Conservation (phyloP, 1,140 invertebrate genomes). For the Cyclargus thomasi region DNA sequence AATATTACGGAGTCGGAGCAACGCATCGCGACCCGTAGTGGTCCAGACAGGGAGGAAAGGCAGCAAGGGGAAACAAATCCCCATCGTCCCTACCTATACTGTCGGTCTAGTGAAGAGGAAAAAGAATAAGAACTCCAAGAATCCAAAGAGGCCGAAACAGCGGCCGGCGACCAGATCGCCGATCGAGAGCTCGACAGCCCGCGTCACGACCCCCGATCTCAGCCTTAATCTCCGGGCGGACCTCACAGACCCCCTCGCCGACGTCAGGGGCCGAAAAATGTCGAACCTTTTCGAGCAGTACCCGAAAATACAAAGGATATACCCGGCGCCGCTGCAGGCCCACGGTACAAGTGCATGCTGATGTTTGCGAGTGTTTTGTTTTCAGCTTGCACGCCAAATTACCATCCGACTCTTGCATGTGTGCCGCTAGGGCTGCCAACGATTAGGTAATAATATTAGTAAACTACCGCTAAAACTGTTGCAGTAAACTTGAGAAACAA, state of each 20-base stretch:
- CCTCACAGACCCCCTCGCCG: slow-evolving; percentile 52
- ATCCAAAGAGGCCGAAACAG: slow-evolving; percentile 72
- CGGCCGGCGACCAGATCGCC: slow-evolving; percentile 58
- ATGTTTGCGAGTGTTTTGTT: slow-evolving; percentile 47
- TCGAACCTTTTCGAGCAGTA: slow-evolving; percentile 84
- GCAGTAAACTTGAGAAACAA: too few species aligned
- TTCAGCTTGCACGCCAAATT: slow-evolving; percentile 56
- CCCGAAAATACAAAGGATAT: slow-evolving; percentile 84
- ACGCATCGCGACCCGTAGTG: slow-evolving; percentile 72
- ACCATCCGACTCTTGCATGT: slow-evolving; percentile 57
- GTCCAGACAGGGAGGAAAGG: slow-evolving; percentile 63
- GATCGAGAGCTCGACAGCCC: slow-evolving; percentile 51
- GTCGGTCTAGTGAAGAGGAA: slow-evolving; percentile 66
- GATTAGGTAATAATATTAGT: not conserved
- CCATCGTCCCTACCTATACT: slow-evolving; percentile 73
- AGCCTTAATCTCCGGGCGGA: slow-evolving; percentile 60
- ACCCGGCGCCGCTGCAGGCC: slow-evolving; percentile 78
- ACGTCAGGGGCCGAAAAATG: slow-evolving; percentile 73
- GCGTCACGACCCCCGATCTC: slow-evolving; percentile 46
- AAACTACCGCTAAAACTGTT: not conserved
- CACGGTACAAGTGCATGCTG: slow-evolving; percentile 63
- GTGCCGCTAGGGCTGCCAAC: slow-evolving; percentile 30
- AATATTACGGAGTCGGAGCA: slow-evolving; percentile 74
- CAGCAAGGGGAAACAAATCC: slow-evolving; percentile 66
- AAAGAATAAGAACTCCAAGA: slow-evolving; percentile 77